These are phyloP conservation scores for Eupithecia subumbrata DNA, from an alignment of 2,888 invertebrate genomes.

Conservation along the genomic window DNA sequence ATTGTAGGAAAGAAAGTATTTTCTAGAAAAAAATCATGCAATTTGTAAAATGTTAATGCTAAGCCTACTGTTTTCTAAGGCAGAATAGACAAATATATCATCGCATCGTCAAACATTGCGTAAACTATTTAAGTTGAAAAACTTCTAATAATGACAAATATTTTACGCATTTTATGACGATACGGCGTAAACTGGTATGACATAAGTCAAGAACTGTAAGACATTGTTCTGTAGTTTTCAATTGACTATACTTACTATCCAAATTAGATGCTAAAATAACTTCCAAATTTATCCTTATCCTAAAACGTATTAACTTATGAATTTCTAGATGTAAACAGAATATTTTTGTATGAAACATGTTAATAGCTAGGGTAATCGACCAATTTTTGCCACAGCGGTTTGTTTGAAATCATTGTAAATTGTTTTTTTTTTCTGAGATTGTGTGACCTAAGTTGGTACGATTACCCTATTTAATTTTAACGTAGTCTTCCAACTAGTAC, in stretches of 20 bases:
- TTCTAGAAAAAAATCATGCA: too few species aligned
- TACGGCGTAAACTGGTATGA: background rate
- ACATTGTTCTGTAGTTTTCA: slow-evolving; percentile 20
- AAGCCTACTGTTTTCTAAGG: too few species aligned
- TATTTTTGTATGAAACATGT: slow-evolving; percentile 45
- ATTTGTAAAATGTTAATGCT: too few species aligned
- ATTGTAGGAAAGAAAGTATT: background rate
- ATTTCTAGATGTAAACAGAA: slow-evolving; percentile 41
- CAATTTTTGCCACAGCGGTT: slow-evolving; percentile 22
- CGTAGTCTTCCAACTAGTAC: slow-evolving; percentile 72
- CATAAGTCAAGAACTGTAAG: slow-evolving; percentile 1
- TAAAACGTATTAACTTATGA: slow-evolving; percentile 40
- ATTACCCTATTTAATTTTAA: slow-evolving; percentile 41
- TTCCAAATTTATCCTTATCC: slow-evolving; percentile 28
- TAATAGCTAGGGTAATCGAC: slow-evolving; percentile 30
- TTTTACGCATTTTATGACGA: too few species aligned
- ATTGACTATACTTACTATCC: slow-evolving; percentile 14
- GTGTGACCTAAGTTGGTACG: slow-evolving; percentile 15
- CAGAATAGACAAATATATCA: too few species aligned
- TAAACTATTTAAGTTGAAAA: too few species aligned
- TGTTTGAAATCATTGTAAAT: background rate
- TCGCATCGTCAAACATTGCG: too few species aligned
- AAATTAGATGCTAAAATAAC: slow-evolving; percentile 29
- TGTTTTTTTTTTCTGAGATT: slow-evolving; percentile 7
- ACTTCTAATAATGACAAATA: too few species aligned